phyloP scores from a whole-genome alignment of 2,113 vertebrate species.

The Macrotus californicus region DNA sequence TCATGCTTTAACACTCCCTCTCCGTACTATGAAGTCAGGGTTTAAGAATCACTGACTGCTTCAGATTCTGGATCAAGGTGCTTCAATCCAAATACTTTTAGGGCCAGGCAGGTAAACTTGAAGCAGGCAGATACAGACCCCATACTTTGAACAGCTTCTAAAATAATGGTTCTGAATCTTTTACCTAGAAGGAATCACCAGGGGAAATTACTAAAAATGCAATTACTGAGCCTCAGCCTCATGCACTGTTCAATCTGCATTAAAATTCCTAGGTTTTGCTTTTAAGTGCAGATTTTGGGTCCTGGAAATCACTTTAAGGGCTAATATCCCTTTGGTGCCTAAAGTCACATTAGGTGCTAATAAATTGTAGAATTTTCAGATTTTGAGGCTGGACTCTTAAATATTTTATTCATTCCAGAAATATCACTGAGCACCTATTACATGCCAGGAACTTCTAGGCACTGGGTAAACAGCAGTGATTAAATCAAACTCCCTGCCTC shows the following conservation, averaged over 20 bases:
- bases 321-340: neutral
- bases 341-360: neutral
- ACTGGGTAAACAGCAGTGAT: neutral
- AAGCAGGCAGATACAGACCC: neutral
- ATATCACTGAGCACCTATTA: neutral
- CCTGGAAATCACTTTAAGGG: neutral
- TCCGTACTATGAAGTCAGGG: neutral
- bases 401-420: constrained; percentile 5
- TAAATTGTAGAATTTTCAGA: neutral
- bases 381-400: neutral
- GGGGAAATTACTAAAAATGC: neutral
- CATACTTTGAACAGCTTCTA: neutral
- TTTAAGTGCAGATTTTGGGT: neutral
- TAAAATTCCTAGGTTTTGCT: neutral
- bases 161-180: neutral
- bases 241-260: neutral
- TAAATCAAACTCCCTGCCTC: neutral
- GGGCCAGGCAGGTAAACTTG: neutral
- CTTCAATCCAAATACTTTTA: neutral
- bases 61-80: neutral
- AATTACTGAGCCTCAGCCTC: neutral
- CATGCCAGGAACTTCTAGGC: neutral
- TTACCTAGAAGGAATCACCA: neutral
- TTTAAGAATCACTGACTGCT: neutral
- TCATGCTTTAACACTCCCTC: neutral